Evolutionary conservation across 2,113 vertebrate species (phyloP), one percentile per base, ranked within the genome.

Genomic region (Pseudopodoces humilis): DNA sequence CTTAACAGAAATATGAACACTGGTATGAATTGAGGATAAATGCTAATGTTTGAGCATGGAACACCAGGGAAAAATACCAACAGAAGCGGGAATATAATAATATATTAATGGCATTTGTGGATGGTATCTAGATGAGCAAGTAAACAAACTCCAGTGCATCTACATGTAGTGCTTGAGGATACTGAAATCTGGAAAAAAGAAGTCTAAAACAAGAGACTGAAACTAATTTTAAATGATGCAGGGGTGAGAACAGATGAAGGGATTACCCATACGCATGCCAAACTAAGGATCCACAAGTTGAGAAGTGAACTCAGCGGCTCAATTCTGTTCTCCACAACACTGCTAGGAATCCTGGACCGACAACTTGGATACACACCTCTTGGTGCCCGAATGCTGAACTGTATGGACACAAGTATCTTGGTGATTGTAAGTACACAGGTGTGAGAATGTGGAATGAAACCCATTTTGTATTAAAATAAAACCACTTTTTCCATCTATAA

Each of bases 371-470:
- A 33, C 5, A 31, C 11, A 8, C 18, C 63, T 39, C 60, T 62
- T 35, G 13, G 15, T 43, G 33, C 19, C 55, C 22, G 44, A 83
- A 71, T 15, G 31, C 24, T 82, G 41, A 71, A 71, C 19, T 52
- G 5, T 0, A 0, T 13, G 8, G 31, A 56, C 30, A 56, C 13
- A 55, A 55, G 7, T 22, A 59, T 55, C 22, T 49, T 24, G 6
- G 18, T 74, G n/a, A 50, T 55, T 53, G 0, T 25, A 82, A 43
- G 7, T 8, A 71, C 8, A 67, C 11, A 44, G 13, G 6, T 53
- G 37, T 20, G 27, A 94, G 7, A 43, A 13, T 4, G 11, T 19
- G 20, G 28, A 85, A 88, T n/a, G 2, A 83, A 92, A 56, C 1
- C 15, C 20, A 4, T 33, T 93, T 60, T 49, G 4, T 22, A 68